A percentile compares a stretch with the other conserved stretches of the same genome.
Conservation (phyloP, 2,797 vertebrate genomes). For the Xyrichtys novacula region DNA sequence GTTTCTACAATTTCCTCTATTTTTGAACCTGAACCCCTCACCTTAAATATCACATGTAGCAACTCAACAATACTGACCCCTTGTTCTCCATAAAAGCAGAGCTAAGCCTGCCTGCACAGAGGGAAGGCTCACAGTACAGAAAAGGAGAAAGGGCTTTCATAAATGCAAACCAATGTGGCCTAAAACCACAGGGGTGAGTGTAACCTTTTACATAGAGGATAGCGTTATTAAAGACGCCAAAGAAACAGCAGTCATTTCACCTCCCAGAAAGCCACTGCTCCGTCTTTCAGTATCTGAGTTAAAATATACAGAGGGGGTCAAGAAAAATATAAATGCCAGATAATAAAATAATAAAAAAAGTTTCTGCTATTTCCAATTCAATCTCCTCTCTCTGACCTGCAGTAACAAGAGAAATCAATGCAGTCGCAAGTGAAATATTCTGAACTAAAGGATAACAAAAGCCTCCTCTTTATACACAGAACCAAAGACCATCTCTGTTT, state of each 20-base stretch:
- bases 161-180: slow-evolving; percentile 75
- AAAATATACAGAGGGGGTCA: slow-evolving; percentile 50
- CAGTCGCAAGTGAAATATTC: slow-evolving; percentile 71
- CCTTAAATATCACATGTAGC: slow-evolving; percentile 62
- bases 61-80: slow-evolving; percentile 67
- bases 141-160: slow-evolving; percentile 59
- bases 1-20: slow-evolving; percentile 43
- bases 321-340: slow-evolving; percentile 69
- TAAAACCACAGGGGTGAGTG: slow-evolving; percentile 76
- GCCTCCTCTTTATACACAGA: slow-evolving; percentile 40
- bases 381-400: slow-evolving; percentile 83
- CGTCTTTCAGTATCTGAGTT: slow-evolving; percentile 66
- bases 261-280: slow-evolving; percentile 71
- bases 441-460: slow-evolving; percentile 63
- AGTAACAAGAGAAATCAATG: slow-evolving; percentile 84
- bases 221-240: slow-evolving; percentile 73
- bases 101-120: slow-evolving; percentile 53
- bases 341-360: slow-evolving; percentile 81
- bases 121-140: slow-evolving; percentile 39
- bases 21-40: slow-evolving; percentile 43
- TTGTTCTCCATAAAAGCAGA: slow-evolving; percentile 62
- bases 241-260: slow-evolving; percentile 77
- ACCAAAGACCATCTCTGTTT: slow-evolving; percentile 59
- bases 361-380: slow-evolving; percentile 85
- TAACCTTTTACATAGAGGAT: slow-evolving; percentile 80